Conservation (phyloP, 2,797 vertebrate species). For the Lacerta viridis region DNA sequence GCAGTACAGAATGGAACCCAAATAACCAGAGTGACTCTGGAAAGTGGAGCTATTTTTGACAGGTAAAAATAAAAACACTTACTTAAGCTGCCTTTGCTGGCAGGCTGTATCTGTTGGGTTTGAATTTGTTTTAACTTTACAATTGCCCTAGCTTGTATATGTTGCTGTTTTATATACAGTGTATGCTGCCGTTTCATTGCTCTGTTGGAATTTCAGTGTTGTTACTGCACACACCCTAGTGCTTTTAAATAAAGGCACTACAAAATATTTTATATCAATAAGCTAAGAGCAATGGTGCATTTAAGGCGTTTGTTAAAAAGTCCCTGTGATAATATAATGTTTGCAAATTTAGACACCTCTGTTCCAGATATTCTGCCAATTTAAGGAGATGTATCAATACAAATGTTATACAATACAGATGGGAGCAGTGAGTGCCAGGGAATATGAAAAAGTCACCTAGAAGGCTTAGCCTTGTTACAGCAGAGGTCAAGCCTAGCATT, state of each 20-base stretch:
- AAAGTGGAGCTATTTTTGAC: not conserved
- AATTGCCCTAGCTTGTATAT: too few relatives aligned
- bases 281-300: too few relatives aligned
- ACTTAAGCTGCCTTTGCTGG: not conserved
- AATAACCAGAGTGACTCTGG: not conserved
- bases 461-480: not conserved
- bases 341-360: not conserved
- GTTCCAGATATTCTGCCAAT: not conserved
- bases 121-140: too few relatives aligned
- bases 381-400: not conserved
- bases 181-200: too few relatives aligned
- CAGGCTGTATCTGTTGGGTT: too few relatives aligned
- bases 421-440: not conserved
- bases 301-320: not conserved
- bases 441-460: not conserved
- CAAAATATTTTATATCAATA: too few relatives aligned
- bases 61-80: not conserved
- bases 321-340: not conserved
- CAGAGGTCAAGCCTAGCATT: not conserved
- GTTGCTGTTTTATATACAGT: too few relatives aligned
- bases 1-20: not conserved
- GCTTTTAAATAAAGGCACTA: too few relatives aligned
- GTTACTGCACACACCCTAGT: too few relatives aligned
- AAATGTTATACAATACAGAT: not conserved
- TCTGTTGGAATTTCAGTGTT: too few relatives aligned